Evolutionary conservation across 2,888 invertebrate genomes (phyloP).

Genomic region (Megamerina dolium): DNA sequence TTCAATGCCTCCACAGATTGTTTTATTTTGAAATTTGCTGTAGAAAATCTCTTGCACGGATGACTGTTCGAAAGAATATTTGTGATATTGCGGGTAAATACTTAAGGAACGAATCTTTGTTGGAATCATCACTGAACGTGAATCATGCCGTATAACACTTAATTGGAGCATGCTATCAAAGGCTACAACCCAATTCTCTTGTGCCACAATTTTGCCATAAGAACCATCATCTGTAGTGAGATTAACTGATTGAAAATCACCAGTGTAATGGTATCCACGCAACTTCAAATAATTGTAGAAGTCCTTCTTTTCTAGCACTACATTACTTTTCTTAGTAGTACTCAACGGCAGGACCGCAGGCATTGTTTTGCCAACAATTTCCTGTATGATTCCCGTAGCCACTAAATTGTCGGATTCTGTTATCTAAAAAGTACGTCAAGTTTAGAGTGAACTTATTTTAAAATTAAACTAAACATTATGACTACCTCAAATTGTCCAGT

Average conservation of each 20-base stretch:
- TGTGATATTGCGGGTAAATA: conserved; percentile 63
- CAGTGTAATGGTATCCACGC: conserved; percentile 61
- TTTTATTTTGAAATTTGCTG: conserved; percentile 31
- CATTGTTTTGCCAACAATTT: conserved; percentile 31
- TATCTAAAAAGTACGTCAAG: conserved; percentile 47
- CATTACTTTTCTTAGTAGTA: conserved; percentile 27
- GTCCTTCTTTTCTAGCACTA: conserved; percentile 55
- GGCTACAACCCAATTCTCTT: conserved; percentile 79
- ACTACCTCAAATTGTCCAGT: conserved; percentile 59
- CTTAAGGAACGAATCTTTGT: conserved; percentile 65
- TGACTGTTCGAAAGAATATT: conserved; percentile 45
- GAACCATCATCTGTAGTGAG: conserved; percentile 41
- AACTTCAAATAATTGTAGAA: conserved; percentile 66
- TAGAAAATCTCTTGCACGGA: conserved; percentile 39
- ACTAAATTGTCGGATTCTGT: conserved; percentile 64
- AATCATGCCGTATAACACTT: conserved; percentile 63
- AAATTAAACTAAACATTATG: too few species aligned
- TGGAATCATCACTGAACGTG: conserved; percentile 67
- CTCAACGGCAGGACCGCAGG: conserved; percentile 26
- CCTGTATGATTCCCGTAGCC: conserved; percentile 63
- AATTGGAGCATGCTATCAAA: conserved; percentile 86
- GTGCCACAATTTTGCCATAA: conserved; percentile 55
- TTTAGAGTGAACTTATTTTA: too few species aligned
- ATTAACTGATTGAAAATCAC: conserved; percentile 36
- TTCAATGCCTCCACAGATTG: conserved; percentile 69